These are phyloP conservation scores for Lasioglossum malachurum DNA, from an alignment of 2,888 invertebrate species.

Conservation along the genomic window DNA sequence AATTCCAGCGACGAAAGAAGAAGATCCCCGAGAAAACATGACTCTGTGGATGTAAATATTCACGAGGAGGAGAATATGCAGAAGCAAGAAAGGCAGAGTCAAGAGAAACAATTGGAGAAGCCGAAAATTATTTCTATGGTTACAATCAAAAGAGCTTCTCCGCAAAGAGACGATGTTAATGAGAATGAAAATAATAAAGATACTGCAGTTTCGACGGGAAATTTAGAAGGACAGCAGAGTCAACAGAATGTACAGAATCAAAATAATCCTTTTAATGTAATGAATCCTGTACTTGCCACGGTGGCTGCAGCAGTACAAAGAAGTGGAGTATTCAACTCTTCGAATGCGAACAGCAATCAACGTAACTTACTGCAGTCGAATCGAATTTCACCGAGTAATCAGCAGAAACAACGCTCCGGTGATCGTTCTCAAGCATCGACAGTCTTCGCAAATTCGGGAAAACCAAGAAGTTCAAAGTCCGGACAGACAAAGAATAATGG, in stretches of 20 bases:
- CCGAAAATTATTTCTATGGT: constrained; percentile 84
- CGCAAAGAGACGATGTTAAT: constrained; percentile 74
- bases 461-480: constrained; percentile 73
- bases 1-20: constrained; percentile 75
- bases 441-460: constrained; percentile 79
- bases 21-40: constrained; percentile 80
- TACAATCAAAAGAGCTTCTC: constrained; percentile 81
- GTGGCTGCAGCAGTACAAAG: constrained; percentile 83
- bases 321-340: constrained; percentile 78
- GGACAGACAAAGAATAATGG: constrained; percentile 77
- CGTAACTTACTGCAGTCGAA: constrained; percentile 79
- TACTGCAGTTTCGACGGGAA: constrained; percentile 55
- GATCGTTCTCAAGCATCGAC: constrained; percentile 80
- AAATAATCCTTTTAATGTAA: constrained; percentile 78
- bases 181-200: constrained; percentile 66
- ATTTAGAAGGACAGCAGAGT: constrained; percentile 73
- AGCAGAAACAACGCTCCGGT: constrained; percentile 75
- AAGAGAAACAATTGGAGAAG: constrained; percentile 77
- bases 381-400: constrained; percentile 80
- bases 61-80: constrained; percentile 69
- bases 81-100: constrained; percentile 61
- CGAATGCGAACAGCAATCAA: constrained; percentile 74
- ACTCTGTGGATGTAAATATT: constrained; percentile 61
- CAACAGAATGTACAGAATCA: constrained; percentile 73
- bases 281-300: constrained; percentile 83